A percentile compares a stretch with the other conserved stretches of the same genome.
Conservation (phyloP, 2,888 invertebrate species). For the Synergus gifuensis region DNA sequence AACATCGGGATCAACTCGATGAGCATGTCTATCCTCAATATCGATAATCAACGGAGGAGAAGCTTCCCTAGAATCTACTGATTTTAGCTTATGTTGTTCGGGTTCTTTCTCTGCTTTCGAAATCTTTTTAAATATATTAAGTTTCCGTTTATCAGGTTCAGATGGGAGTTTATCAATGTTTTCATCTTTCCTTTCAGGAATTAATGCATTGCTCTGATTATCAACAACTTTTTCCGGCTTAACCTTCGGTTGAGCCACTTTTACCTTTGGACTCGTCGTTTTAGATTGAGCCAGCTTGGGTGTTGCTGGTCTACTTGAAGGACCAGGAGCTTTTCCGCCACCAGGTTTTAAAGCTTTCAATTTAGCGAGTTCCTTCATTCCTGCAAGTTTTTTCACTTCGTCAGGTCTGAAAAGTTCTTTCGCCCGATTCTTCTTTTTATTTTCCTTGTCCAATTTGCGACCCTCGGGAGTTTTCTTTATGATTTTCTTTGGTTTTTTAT, state of each 20-base stretch:
- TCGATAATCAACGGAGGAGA: constrained; percentile 73
- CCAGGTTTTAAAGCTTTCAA: constrained; percentile 78
- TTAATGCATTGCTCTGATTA: constrained; percentile 45
- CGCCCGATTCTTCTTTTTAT: constrained; percentile 74
- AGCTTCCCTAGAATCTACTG: constrained; percentile 74
- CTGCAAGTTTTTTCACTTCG: constrained; percentile 78
- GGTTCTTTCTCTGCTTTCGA: constrained; percentile 82
- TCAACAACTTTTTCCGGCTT: constrained; percentile 68
- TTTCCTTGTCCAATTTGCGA: constrained; percentile 77
- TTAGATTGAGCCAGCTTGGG: constrained; percentile 67
- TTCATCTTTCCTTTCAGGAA: constrained; percentile 79
- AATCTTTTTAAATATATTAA: constrained; percentile 93
- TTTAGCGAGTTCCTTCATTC: constrained; percentile 79
- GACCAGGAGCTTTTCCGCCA: constrained; percentile 70
- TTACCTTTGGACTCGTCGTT: constrained; percentile 66
- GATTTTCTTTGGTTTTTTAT: constrained; percentile 77
- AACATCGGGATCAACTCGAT: constrained; percentile 55
- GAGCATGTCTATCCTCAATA: constrained; percentile 72
- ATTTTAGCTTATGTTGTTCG: constrained; percentile 75
- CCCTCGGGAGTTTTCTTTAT: constrained; percentile 77
- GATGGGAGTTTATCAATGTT: constrained; percentile 83
- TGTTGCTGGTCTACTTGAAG: constrained; percentile 66
- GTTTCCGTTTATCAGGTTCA: constrained; percentile 91
- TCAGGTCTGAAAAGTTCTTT: constrained; percentile 78
- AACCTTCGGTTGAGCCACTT: constrained; percentile 62